A percentile compares a stretch with the other conserved stretches of the same genome.
phyloP scores from a whole-genome alignment of 1,140 invertebrate species.

The Drosophila nikananu region DNA sequence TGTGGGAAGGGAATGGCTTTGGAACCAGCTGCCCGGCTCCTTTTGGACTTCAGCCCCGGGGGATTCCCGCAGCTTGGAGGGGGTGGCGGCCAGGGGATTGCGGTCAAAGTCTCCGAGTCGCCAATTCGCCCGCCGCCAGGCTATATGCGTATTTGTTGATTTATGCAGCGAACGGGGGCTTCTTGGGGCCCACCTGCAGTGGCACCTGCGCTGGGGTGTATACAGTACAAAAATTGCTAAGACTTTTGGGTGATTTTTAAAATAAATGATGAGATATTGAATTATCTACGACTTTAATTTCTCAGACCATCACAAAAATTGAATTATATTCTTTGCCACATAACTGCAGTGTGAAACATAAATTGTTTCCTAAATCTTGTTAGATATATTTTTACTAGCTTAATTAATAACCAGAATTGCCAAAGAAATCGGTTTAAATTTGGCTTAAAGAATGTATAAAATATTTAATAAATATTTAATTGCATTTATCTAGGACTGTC shows the following conservation, averaged over 20 bases:
- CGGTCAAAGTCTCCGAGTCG: constrained; percentile 53
- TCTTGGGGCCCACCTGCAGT: constrained; percentile 47
- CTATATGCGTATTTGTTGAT: constrained; percentile 58
- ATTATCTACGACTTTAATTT: not conserved
- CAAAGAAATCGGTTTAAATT: too few species aligned
- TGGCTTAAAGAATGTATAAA: too few species aligned
- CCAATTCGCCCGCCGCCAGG: constrained; percentile 50
- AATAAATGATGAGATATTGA: not conserved
- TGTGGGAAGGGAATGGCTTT: constrained; percentile 23
- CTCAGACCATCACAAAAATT: too few species aligned
- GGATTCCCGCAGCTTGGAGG: not conserved
- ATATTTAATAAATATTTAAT: too few species aligned
- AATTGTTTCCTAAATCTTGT: too few species aligned
- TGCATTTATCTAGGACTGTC: too few species aligned
- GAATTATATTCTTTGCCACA: too few species aligned
- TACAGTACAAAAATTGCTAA: not conserved
- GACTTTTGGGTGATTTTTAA: not conserved
- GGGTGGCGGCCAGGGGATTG: constrained; percentile 10
- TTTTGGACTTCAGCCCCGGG: constrained; percentile 17
- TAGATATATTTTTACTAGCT: too few species aligned
- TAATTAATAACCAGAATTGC: too few species aligned
- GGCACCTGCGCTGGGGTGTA: not conserved
- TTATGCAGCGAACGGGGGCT: constrained; percentile 48
- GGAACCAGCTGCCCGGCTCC: constrained; percentile 36
- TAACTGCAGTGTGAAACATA: too few species aligned